These are phyloP conservation scores for Sebastes schlegelii DNA, from an alignment of 2,113 vertebrate species.

Conservation along the genomic window DNA sequence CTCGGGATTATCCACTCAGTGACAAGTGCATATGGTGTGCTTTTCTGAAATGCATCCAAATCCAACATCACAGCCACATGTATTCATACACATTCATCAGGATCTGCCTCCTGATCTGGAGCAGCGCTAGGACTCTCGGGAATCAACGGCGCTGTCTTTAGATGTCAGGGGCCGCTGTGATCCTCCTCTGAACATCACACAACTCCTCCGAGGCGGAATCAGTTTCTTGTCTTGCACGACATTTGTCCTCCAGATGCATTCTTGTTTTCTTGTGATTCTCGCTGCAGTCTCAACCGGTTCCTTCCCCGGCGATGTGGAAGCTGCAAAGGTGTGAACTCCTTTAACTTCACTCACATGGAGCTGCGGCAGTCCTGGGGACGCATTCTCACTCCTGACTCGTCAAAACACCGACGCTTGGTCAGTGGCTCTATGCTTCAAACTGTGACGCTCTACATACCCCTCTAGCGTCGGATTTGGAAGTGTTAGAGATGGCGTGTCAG, in stretches of 20 bases:
- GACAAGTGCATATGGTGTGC: slow-evolving; percentile 79
- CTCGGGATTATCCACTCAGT: slow-evolving; percentile 80
- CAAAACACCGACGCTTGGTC: neutral
- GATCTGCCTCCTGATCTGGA: slow-evolving; percentile 38
- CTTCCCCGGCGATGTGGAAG: slow-evolving; percentile 5
- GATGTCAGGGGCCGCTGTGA: slow-evolving; percentile 53
- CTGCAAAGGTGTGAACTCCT: slow-evolving; percentile 15
- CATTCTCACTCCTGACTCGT: neutral
- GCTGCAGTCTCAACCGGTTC: slow-evolving; percentile 10
- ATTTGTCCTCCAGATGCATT: slow-evolving; percentile 50
- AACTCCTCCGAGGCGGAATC: slow-evolving; percentile 33
- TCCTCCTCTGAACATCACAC: slow-evolving; percentile 53
- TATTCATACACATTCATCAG: slow-evolving; percentile 17
- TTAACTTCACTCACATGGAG: neutral
- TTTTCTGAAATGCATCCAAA: slow-evolving; percentile 71
- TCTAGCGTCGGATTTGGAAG: neutral
- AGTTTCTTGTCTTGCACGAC: slow-evolving; percentile 7
- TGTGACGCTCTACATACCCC: neutral
- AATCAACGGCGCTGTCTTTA: slow-evolving; percentile 27
- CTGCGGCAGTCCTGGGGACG: neutral
- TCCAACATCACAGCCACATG: slow-evolving; percentile 38
- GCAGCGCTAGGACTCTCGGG: slow-evolving; percentile 38
- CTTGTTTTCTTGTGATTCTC: slow-evolving; percentile 46
- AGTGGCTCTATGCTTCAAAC: neutral
- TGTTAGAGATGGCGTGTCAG: neutral